Percentiles rank a stretch among this genome's conserved stretches.
Evolutionary conservation across 2,113 vertebrate genomes (phyloP).

Genomic region (Channa maculata): DNA sequence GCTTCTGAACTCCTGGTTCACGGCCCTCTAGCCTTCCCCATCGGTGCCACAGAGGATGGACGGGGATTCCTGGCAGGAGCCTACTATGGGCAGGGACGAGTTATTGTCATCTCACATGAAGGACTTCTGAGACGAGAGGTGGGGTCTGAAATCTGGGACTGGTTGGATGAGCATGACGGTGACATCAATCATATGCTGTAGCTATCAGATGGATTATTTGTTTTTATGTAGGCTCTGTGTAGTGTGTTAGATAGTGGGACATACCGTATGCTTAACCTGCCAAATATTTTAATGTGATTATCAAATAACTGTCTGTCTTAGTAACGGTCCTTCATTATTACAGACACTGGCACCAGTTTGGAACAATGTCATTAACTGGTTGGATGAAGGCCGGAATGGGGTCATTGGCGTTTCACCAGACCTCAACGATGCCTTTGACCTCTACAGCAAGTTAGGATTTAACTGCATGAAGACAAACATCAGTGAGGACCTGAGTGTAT

Average conservation of each 20-base stretch:
- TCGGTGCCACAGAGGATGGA: constrained; percentile 58
- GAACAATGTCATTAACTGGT: constrained; percentile 81
- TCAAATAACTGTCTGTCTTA: too few relatives aligned
- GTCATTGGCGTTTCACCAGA: constrained; percentile 58
- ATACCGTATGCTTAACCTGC: too few relatives aligned
- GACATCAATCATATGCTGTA: background rate
- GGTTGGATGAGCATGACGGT: too few relatives aligned
- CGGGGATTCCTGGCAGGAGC: constrained; percentile 78
- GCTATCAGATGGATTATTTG: too few relatives aligned
- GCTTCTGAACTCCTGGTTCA: constrained; percentile 81
- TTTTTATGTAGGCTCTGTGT: too few relatives aligned
- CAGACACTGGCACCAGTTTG: constrained; percentile 71
- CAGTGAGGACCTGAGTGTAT: constrained; percentile 52
- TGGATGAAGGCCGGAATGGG: constrained; percentile 76
- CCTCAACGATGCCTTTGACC: background rate
- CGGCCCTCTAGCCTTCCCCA: constrained; percentile 81
- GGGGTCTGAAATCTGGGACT: background rate
- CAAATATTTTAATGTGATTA: too few relatives aligned
- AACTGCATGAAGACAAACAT: constrained; percentile 30
- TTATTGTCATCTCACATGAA: constrained; percentile 82
- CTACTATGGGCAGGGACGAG: constrained; percentile 81
- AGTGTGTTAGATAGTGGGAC: too few relatives aligned
- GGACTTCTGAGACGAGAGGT: constrained; percentile 61
- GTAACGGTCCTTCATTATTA: background rate
- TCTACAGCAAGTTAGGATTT: constrained; percentile 28